A percentile compares a stretch with the other conserved stretches of the same genome.
Evolutionary conservation across 2,888 invertebrate genomes (phyloP).

Genomic region (Eucera pruinosa): DNA sequence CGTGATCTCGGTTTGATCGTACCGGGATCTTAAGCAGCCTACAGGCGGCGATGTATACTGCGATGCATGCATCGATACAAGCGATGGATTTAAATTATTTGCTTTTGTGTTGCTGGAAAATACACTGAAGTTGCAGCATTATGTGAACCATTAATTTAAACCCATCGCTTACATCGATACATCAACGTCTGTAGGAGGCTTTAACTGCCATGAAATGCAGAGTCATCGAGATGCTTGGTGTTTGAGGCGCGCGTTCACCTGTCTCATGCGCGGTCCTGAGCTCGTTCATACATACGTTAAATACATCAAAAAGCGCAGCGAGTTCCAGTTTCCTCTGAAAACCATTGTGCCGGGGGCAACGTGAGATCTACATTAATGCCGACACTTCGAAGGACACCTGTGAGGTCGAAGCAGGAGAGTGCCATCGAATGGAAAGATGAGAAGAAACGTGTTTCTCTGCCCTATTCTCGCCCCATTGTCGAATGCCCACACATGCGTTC

Average conservation of each 20-base stretch:
- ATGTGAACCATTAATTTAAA: too few relatives aligned
- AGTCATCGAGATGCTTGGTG: conserved; percentile 13
- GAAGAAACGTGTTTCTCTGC: conserved; percentile 30
- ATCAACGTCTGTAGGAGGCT: too few relatives aligned
- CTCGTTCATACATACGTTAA: conserved; percentile 3
- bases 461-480: conserved; percentile 16
- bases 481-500: conserved; percentile 33
- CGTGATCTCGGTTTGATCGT: conserved; percentile 9
- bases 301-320: conserved; percentile 31
- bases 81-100: too few relatives aligned
- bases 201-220: conserved; percentile 9
- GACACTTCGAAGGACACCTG: conserved; percentile 39
- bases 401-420: not conserved
- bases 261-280: conserved; percentile 15
- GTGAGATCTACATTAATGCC: conserved; percentile 22
- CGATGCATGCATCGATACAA: too few relatives aligned
- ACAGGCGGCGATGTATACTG: too few relatives aligned
- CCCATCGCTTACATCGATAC: too few relatives aligned
- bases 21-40: conserved; percentile 24
- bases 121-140: too few relatives aligned
- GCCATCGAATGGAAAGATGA: not conserved
- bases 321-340: conserved; percentile 23
- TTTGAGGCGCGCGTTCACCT: conserved; percentile 20
- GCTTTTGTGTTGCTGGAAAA: too few relatives aligned
- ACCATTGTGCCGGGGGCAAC: conserved; percentile 26